These are phyloP conservation scores for Epizoanthus ramosus DNA, from an alignment of 92 coral and sea anemone species.

Conservation along the genomic window DNA sequence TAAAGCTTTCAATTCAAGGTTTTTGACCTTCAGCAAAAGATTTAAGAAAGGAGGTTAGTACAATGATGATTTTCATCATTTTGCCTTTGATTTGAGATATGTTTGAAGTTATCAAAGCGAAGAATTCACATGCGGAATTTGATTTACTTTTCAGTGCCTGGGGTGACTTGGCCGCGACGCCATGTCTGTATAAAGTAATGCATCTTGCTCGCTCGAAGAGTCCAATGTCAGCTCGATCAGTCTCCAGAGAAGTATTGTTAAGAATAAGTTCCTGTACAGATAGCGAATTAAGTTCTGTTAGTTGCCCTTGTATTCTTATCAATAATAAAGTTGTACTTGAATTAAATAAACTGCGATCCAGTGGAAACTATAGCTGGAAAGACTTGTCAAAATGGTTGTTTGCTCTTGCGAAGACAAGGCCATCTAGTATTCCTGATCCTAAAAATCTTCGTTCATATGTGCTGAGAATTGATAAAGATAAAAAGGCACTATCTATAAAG, in stretches of 20 bases:
- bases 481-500: background rate
- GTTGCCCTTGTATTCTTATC: slow-evolving; percentile 7
- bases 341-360: slow-evolving; percentile 4
- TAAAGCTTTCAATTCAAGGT: background rate
- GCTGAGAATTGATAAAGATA: background rate
- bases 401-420: slow-evolving; percentile 20
- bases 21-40: background rate
- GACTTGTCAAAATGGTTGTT: slow-evolving; percentile 35
- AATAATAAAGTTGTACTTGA: slow-evolving; percentile 3
- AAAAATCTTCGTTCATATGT: slow-evolving; percentile 15
- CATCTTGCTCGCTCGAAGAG: slow-evolving; percentile 2
- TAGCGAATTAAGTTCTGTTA: slow-evolving; percentile 10
- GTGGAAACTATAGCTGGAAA: slow-evolving; percentile 12
- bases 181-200: background rate
- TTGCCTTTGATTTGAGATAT: slow-evolving; percentile 22
- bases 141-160: slow-evolving; percentile 21
- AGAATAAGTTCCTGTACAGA: slow-evolving; percentile 15
- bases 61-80: slow-evolving; percentile 5
- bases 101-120: slow-evolving; percentile 26
- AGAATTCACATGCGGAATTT: slow-evolving; percentile 25
- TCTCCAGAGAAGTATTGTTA: slow-evolving; percentile 32
- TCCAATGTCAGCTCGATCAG: slow-evolving; percentile 7
- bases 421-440: slow-evolving; percentile 16
- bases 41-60: slow-evolving; percentile 20
- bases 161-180: slow-evolving; percentile 19